Conservation (phyloP, 2,888 invertebrate genomes). For the Leuctra nigra region DNA sequence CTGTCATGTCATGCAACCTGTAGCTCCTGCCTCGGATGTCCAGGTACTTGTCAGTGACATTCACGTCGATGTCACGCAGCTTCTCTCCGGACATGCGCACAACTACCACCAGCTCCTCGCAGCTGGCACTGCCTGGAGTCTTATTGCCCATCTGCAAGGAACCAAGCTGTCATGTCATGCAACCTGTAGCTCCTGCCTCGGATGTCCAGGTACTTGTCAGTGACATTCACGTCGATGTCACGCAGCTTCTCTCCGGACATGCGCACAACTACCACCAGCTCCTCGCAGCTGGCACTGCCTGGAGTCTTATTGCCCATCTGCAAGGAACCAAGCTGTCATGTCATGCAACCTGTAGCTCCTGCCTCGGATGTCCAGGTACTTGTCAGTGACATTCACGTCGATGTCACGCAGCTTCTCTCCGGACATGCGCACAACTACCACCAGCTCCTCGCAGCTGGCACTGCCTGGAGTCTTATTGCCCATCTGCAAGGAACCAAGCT, state of each 20-base stretch:
- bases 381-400: constrained; percentile 52
- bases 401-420: constrained; percentile 69
- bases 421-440: constrained; percentile 69
- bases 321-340: constrained; percentile 27
- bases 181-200: constrained; percentile 53
- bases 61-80: constrained; percentile 66
- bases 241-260: constrained; percentile 70
- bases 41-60: constrained; percentile 48
- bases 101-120: constrained; percentile 78
- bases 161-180: constrained; percentile 24
- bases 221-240: constrained; percentile 63
- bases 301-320: constrained; percentile 77
- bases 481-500: constrained; percentile 56
- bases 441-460: constrained; percentile 81
- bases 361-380: constrained; percentile 55
- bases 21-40: constrained; percentile 58
- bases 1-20: constrained; percentile 34
- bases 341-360: constrained; percentile 47
- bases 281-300: constrained; percentile 77
- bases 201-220: constrained; percentile 50
- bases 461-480: constrained; percentile 70
- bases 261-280: constrained; percentile 69
- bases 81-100: constrained; percentile 70
- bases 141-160: constrained; percentile 80
- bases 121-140: constrained; percentile 70